Conservation (phyloP, 2,797 vertebrate species). For the Echeneis naucrates region DNA sequence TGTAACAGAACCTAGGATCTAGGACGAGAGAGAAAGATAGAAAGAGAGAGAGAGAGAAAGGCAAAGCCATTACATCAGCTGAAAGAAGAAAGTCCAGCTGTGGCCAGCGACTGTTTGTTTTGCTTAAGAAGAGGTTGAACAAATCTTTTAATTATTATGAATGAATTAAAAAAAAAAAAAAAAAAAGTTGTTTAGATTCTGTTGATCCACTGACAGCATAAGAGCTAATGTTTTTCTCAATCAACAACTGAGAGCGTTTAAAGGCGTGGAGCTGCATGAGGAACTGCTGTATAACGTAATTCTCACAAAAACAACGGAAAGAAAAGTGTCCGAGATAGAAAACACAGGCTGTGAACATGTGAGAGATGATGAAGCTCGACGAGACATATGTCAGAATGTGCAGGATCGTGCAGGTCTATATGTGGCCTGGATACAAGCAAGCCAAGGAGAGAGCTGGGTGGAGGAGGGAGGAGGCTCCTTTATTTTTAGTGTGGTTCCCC, state of each 20-base stretch:
- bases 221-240: neutral
- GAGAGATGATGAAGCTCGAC: conserved; percentile 9
- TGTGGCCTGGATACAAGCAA: conserved; percentile 59
- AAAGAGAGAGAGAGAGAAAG: too few relatives aligned
- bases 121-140: neutral
- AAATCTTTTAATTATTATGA: too few relatives aligned
- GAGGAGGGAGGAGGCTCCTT: conserved; percentile 46
- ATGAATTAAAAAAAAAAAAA: too few relatives aligned
- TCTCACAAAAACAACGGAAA: neutral
- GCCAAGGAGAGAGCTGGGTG: conserved; percentile 32
- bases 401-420: conserved; percentile 36
- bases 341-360: conserved; percentile 1
- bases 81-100: neutral
- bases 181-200: too few relatives aligned
- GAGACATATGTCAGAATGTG: neutral
- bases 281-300: neutral
- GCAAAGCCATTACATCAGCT: conserved; percentile 9
- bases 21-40: conserved; percentile 57
- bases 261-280: neutral
- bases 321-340: conserved; percentile 11
- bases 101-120: neutral
- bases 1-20: conserved; percentile 79
- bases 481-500: conserved; percentile 73
- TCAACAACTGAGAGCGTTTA: neutral
- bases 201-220: neutral